Percentiles rank a stretch among this genome's conserved stretches.
Evolutionary conservation across 2,888 invertebrate species (phyloP).

Genomic region (Acrocera orbiculus): DNA sequence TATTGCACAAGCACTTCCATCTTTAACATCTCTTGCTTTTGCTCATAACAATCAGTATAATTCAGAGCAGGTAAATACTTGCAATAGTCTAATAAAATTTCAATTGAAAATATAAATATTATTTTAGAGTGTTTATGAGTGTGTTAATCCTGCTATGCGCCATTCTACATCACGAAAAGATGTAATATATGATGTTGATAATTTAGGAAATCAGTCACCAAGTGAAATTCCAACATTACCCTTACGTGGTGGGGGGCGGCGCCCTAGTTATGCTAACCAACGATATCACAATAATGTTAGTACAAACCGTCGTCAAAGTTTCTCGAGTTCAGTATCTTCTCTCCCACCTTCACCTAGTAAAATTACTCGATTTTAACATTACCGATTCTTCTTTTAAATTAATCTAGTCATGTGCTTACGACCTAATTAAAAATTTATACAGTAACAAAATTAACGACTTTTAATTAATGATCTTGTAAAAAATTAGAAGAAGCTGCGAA

Average conservation of each 20-base stretch:
- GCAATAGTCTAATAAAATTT: not conserved
- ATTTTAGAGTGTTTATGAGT: constrained; percentile 37
- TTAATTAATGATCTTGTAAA: no score
- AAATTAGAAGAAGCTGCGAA: no score
- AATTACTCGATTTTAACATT: constrained; percentile 26
- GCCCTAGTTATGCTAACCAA: not conserved
- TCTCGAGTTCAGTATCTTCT: constrained; percentile 24
- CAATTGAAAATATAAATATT: not conserved
- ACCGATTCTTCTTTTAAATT: not conserved
- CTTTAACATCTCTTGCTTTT: constrained; percentile 31
- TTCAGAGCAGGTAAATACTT: constrained; percentile 24
- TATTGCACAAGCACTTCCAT: constrained; percentile 36
- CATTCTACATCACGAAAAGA: constrained; percentile 26
- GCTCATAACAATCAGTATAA: constrained; percentile 32
- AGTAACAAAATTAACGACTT: no score
- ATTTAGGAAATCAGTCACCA: constrained; percentile 20
- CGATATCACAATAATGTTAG: not conserved
- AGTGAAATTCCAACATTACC: constrained; percentile 31
- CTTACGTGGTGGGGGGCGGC: constrained; percentile 18
- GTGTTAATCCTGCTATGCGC: constrained; percentile 37
- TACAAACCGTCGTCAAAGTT: constrained; percentile 14
- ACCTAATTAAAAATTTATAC: no score
- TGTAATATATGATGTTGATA: constrained; percentile 15
- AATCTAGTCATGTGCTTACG: no score
- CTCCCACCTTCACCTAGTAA: constrained; percentile 25